Evolutionary conservation across 2,888 invertebrate genomes (phyloP).

Genomic region (Digitonthophagus gazella): DNA sequence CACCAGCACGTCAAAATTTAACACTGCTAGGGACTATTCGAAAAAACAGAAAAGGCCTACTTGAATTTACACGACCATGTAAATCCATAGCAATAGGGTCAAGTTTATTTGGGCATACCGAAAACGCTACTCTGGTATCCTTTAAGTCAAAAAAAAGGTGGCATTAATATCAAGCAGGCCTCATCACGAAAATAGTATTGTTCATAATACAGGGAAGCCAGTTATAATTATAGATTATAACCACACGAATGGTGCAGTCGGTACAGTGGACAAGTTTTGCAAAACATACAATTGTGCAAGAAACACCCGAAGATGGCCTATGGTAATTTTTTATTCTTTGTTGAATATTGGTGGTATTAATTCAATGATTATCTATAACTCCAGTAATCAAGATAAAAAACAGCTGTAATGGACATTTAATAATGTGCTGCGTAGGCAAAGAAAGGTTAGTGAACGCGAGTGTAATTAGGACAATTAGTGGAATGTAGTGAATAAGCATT

Average conservation of each 20-base stretch:
- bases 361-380: conserved; percentile 2
- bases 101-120: not conserved
- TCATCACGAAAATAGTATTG: too few relatives aligned
- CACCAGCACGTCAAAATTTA: conserved; percentile 15
- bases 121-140: too few relatives aligned
- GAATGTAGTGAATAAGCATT: too few relatives aligned
- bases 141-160: conserved; percentile 14
- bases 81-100: not conserved
- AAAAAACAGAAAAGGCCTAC: conserved; percentile 23
- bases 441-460: too few relatives aligned
- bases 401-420: too few relatives aligned
- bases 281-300: conserved; percentile 21
- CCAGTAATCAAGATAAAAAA: conserved; percentile 10
- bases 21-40: conserved; percentile 21
- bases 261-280: conserved; percentile 19
- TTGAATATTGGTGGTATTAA: conserved; percentile 18
- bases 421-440: too few relatives aligned
- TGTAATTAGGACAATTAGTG: too few relatives aligned
- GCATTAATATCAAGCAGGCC: too few relatives aligned
- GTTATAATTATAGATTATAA: conserved; percentile 11
- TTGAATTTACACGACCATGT: not conserved
- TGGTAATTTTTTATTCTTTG: conserved; percentile 23
- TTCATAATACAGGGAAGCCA: too few relatives aligned
- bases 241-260: conserved; percentile 14
- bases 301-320: conserved; percentile 22